Conservation (phyloP, 2,797 vertebrate genomes). For the Falco columbarius region DNA sequence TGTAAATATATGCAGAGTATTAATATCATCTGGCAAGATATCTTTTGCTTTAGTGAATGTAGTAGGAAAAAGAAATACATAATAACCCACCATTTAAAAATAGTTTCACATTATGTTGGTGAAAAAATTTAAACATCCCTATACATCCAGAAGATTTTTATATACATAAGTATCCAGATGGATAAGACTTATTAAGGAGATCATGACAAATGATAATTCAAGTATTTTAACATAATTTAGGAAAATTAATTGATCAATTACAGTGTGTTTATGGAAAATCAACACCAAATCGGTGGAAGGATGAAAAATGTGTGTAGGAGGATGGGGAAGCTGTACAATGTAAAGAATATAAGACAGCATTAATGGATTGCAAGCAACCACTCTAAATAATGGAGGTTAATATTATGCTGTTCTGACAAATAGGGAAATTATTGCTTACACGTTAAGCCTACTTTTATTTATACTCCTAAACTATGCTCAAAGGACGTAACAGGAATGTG, state of each 20-base stretch:
- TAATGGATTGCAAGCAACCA: constrained; percentile 19
- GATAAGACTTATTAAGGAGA: constrained; percentile 4
- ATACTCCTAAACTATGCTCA: constrained; percentile 22
- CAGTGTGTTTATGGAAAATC: not conserved
- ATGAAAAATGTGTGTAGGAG: not conserved
- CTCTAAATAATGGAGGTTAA: constrained; percentile 17
- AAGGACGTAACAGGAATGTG: not conserved
- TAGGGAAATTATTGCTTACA: not conserved
- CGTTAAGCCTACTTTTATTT: constrained; percentile 45
- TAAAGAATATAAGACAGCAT: not conserved
- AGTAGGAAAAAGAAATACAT: not conserved
- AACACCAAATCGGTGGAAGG: not conserved
- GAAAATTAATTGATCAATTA: constrained; percentile 54
- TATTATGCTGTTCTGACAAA: constrained; percentile 1
- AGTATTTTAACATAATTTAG: constrained; percentile 22
- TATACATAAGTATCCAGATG: not conserved
- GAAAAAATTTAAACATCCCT: constrained; percentile 11
- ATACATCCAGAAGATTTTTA: not conserved
- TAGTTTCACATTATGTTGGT: not conserved
- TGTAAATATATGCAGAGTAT: not conserved
- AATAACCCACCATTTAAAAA: not conserved
- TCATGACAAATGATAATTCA: not conserved
- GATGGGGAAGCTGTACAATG: not conserved
- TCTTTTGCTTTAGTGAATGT: not conserved
- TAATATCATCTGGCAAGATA: not conserved